These are phyloP conservation scores for Hydractinia echinata DNA, from an alignment of 30 jellyfish, hydroid and myxozoan species.

Conservation along the genomic window DNA sequence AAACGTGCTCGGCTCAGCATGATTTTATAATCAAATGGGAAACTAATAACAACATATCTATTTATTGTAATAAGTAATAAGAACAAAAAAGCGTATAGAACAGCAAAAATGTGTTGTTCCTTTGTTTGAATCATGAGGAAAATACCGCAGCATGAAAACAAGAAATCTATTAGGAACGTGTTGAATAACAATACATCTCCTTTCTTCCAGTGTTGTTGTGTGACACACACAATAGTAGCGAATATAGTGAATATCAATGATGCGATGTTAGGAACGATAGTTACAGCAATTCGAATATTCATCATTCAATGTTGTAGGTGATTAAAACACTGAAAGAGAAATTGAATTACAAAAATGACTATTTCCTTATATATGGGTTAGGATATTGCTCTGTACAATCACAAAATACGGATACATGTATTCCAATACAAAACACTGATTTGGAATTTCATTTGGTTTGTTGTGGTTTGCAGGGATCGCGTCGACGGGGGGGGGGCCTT, in stretches of 20 bases:
- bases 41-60: conserved; percentile 20
- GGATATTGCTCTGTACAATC: no score
- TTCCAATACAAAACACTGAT: no score
- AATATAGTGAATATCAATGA: conserved; percentile 8
- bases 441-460: no score
- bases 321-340: no score
- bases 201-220: conserved; percentile 18
- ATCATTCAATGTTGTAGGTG: neutral
- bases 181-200: conserved; percentile 13
- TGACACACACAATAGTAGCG: neutral
- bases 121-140: neutral
- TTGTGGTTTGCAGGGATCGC: no score
- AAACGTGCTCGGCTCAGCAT: conserved; percentile 10
- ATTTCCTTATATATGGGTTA: no score
- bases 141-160: neutral
- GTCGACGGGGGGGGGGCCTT: no score
- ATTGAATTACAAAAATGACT: no score
- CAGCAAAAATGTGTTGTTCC: neutral
- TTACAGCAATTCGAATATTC: neutral
- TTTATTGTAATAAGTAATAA: conserved; percentile 5
- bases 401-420: no score
- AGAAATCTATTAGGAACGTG: conserved; percentile 4
- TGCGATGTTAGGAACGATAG: no score
- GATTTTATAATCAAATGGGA: neutral
- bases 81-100: neutral